Evolutionary conservation across 2,797 vertebrate genomes (phyloP), one percentile per base, ranked within the genome.

Genomic region (Pangasius djambal): DNA sequence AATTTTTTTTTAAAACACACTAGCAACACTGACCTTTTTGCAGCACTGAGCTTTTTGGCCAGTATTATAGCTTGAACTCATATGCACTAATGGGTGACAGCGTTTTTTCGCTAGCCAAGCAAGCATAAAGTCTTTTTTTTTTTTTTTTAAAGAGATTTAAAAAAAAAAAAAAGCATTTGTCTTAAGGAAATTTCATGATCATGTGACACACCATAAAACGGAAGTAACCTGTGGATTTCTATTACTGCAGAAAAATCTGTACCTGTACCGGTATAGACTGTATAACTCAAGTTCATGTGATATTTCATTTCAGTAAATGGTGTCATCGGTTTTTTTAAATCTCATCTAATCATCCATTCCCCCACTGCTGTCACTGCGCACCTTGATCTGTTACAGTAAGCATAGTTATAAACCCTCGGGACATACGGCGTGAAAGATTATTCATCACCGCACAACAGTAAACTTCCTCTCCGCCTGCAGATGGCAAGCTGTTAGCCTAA

Each of bases 401-500:
- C 75, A 52, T 77, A 82, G 81, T 75, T 44, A 69, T 70, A 70
- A 90, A 91, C 91, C 93, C 93, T 90, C 91, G 92, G 93, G 95
- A 95, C 93, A 94, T 93, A 93, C 88, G 81, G 94, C 91, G 92
- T 92, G 93, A 91, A 84, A 94, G 94, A 93, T 94, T 93, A 95
- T 96, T 96, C 93, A 95, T 95, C 95, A 95, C 93, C 92, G 93
- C 94, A 95, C 94, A 94, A 95, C 95, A 93, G 93, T 95, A 95
- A 93, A 95, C 94, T 96, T 95, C 95, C 95, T 96, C 92, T 94
- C 94, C 90, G 93, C 86, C 91, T 91, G 93, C 94, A 95, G 95
- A 96, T 90, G 94, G 94, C 95, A 96, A 96, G 95, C 95, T 96
- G 96, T 96, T 96, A 90, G 67, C 91, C 93, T 96, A 96, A 96